phyloP scores from a whole-genome alignment of 2,113 vertebrate genomes.

The Psammodynastes pulverulentus region DNA sequence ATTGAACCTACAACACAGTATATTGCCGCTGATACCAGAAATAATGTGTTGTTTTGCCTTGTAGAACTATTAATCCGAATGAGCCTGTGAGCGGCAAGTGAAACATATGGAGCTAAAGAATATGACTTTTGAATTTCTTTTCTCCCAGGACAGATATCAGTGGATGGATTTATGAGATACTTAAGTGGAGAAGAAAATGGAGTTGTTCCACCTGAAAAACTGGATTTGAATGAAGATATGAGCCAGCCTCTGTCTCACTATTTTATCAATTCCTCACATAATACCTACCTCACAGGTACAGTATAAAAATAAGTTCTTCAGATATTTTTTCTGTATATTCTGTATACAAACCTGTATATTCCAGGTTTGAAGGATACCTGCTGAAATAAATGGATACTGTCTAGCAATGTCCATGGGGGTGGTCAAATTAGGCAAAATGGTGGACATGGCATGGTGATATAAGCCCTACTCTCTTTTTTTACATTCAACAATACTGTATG shows the following conservation, averaged over 20 bases:
- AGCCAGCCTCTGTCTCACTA: slow-evolving; percentile 94
- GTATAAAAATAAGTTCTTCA: background rate
- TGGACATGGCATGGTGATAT: background rate
- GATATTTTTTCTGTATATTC: background rate
- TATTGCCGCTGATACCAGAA: background rate
- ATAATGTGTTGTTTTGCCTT: background rate
- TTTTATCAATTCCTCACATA: slow-evolving; percentile 99
- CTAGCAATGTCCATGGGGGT: background rate
- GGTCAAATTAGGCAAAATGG: background rate
- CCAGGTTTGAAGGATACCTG: background rate
- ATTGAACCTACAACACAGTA: background rate
- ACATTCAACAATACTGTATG: background rate
- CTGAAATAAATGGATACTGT: background rate
- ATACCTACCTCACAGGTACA: slow-evolving; percentile 97
- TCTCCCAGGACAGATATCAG: slow-evolving; percentile 90
- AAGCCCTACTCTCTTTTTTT: background rate
- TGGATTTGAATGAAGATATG: slow-evolving; percentile 99
- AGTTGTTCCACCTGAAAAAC: slow-evolving; percentile 93
- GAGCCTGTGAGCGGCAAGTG: fast-evolving
- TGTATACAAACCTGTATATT: background rate
- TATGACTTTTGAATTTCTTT: slow-evolving; percentile 39
- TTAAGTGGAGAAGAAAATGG: slow-evolving; percentile 93
- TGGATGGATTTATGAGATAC: slow-evolving; percentile 92
- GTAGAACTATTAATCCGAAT: background rate
- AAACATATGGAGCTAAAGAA: slow-evolving; percentile 3